phyloP scores from a whole-genome alignment of 2,113 vertebrate species.

The Tetraodon nigroviridis region DNA sequence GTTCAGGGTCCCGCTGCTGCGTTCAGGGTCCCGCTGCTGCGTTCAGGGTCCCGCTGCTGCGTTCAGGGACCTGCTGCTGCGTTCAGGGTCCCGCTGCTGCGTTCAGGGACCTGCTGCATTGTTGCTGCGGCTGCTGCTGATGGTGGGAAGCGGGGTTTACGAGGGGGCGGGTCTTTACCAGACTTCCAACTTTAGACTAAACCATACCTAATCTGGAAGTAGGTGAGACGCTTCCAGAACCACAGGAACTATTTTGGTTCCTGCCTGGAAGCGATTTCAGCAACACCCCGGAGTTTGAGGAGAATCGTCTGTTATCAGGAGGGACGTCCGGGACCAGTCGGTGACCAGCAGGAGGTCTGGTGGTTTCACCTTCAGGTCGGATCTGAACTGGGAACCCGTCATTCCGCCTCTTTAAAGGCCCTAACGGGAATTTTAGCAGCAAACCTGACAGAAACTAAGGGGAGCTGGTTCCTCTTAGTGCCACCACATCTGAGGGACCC shows the following conservation, averaged over 20 bases:
- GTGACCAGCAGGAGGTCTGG: neutral
- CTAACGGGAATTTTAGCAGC: slow-evolving; percentile 13
- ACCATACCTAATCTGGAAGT: slow-evolving; percentile 27
- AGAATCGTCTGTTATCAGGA: neutral
- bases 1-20: neutral
- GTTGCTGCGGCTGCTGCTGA: no score
- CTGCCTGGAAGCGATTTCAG: slow-evolving; percentile 24
- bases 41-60: neutral
- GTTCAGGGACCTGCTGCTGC: no score
- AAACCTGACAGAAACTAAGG: slow-evolving; percentile 33
- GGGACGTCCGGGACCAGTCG: neutral
- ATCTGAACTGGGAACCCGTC: neutral
- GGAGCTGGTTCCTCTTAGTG: slow-evolving; percentile 46
- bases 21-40: neutral
- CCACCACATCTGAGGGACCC: slow-evolving; percentile 54
- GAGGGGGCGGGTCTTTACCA: slow-evolving; percentile 32
- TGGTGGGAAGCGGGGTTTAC: slow-evolving; percentile 18
- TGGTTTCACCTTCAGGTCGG: neutral
- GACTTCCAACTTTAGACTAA: slow-evolving; percentile 46
- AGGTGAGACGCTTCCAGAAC: slow-evolving; percentile 8
- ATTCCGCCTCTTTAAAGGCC: slow-evolving; percentile 18
- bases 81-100: neutral
- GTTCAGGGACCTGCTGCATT: slow-evolving; percentile 8
- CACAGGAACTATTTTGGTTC: slow-evolving; percentile 21
- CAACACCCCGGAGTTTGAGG: neutral